Evolutionary conservation across 2,888 invertebrate species (phyloP).

Genomic region (Amiota minor): DNA sequence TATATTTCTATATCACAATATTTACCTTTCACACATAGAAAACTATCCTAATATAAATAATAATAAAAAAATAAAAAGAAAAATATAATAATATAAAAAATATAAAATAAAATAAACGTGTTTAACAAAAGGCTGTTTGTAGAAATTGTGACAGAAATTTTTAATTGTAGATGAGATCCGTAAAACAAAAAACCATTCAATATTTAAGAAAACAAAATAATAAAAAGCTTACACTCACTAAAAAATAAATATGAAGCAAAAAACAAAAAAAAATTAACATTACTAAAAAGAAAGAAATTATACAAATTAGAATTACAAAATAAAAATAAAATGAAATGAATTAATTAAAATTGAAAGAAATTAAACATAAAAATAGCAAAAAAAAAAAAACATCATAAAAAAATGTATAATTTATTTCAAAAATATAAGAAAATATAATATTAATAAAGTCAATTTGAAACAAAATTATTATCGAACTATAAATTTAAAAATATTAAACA

Average conservation of each 20-base stretch:
- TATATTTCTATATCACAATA: background rate
- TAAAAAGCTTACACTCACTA: slow-evolving; percentile 19
- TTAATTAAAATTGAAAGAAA: background rate
- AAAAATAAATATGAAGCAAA: slow-evolving; percentile 5
- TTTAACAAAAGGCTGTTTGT: slow-evolving; percentile 72
- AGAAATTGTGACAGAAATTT: slow-evolving; percentile 67
- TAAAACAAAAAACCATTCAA: slow-evolving; percentile 30
- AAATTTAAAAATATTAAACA: slow-evolving; percentile 32
- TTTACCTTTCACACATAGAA: no score
- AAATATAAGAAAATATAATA: slow-evolving; percentile 15
- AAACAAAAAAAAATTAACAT: no score
- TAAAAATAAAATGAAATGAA: no score
- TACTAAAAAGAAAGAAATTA: no score
- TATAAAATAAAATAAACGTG: slow-evolving; percentile 54
- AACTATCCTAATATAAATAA: slow-evolving; percentile 22
- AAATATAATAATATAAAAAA: slow-evolving; percentile 35
- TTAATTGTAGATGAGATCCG: slow-evolving; percentile 34
- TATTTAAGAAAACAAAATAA: slow-evolving; percentile 28
- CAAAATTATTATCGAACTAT: slow-evolving; percentile 9
- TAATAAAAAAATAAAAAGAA: slow-evolving; percentile 32
- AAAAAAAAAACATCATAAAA: slow-evolving; percentile 18
- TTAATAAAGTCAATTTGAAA: slow-evolving; percentile 33
- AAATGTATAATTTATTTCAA: slow-evolving; percentile 54
- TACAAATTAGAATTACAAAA: no score
- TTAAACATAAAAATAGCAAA: slow-evolving; percentile 25